Evolutionary conservation across 2,113 vertebrate species (phyloP), one percentile per base, ranked within the genome.

Genomic region (Platysternon megacephalum): DNA sequence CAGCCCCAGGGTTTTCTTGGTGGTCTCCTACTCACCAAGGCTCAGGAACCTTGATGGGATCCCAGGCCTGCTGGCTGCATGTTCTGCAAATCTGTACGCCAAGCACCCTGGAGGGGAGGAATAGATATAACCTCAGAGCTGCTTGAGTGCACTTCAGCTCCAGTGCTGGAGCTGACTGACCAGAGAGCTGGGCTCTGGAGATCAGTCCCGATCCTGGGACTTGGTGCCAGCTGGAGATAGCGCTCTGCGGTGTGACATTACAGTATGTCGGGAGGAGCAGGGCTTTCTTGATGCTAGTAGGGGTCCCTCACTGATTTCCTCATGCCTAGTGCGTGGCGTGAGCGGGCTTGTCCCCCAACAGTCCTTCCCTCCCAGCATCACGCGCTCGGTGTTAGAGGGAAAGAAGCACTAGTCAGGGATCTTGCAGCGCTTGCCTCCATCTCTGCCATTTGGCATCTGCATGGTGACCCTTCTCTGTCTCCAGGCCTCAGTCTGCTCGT

Each of bases 31-130:
- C 14, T 65, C 32, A 19, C 32, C 61, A n/a, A 35, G 32, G 14
- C 29, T 32, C 11, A 28, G 44, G 74, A 78, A 11, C 2, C 19
- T 26, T 51, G 80, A 32, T 51, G 21, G 65, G 11, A 32, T 76
- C 61, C 17, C 58, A 42, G 55, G 11, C 24, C 52, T 46, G 49
- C 11, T 32, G 53, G 68, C 56, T 46, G 51, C 32, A 7, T 19
- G 46, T 88, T 82, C 28, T 2, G 0, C 11, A 42, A 46, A n/a
- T 39, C 24, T 29, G 28, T 4, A 28, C 26, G 16, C 22, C 0
- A 1, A 58, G 68, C 29, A 5, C 22, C n/a, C 11, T 44, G 0
- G 1, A 0, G 8, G 26, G 42, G 35, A 11, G 58, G 58, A 13
- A 29, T 32, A 35, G 58, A 61, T 14, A 58, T 12, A 29, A 32